These are phyloP conservation scores for Columba guinea DNA, from an alignment of 2,797 vertebrate genomes.

Conservation along the genomic window DNA sequence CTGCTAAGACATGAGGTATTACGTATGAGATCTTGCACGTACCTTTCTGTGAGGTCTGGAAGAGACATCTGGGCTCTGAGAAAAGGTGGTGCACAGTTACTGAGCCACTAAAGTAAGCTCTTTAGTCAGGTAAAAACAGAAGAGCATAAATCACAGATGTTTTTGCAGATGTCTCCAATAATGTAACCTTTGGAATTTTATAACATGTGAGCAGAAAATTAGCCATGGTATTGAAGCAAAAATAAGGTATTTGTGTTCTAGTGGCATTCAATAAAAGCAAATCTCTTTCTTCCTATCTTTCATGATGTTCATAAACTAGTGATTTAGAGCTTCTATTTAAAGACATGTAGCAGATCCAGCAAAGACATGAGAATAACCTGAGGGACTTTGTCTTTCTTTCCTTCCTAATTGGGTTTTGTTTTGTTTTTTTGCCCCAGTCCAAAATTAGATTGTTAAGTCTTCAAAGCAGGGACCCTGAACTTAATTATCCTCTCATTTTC, in stretches of 20 bases:
- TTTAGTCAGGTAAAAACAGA: not conserved
- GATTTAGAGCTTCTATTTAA: conserved; percentile 44
- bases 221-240: not conserved
- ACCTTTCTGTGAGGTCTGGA: not conserved
- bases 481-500: conserved; percentile 50
- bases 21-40: not conserved
- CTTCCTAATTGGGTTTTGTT: conserved; percentile 50
- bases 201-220: not conserved
- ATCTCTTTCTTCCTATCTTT: not conserved
- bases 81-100: not conserved
- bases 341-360: not conserved
- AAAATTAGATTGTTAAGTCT: conserved; percentile 46
- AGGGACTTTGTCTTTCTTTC: conserved; percentile 35
- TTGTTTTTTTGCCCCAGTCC: conserved; percentile 2
- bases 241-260: not conserved
- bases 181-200: not conserved
- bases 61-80: not conserved
- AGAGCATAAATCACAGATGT: not conserved
- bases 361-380: conserved; percentile 21
- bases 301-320: not conserved
- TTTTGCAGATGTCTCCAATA: conserved; percentile 21
- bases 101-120: not conserved
- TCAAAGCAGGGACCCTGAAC: conserved; percentile 54
- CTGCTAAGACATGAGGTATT: not conserved
- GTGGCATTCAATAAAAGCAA: not conserved